A percentile compares a stretch with the other conserved stretches of the same genome.
Conservation (phyloP, 2,888 invertebrate species). For the Colostygia pectinataria region DNA sequence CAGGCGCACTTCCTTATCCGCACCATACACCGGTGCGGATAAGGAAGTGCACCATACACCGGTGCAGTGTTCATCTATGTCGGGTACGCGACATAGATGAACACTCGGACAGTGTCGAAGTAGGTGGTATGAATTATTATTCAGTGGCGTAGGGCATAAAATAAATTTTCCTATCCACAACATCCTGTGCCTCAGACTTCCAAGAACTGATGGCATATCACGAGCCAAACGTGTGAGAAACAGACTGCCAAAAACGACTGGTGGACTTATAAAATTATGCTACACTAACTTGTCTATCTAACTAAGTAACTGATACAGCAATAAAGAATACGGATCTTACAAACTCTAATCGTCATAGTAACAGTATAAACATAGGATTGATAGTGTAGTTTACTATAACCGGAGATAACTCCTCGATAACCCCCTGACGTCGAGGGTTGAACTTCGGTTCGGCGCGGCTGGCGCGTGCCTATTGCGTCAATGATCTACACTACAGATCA, state of each 20-base stretch:
- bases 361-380: slow-evolving; percentile 17
- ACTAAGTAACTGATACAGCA: no score
- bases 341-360: slow-evolving; percentile 25
- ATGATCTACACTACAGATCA: background rate
- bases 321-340: background rate
- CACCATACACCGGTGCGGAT: no score
- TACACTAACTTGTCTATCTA: no score
- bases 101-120: no score
- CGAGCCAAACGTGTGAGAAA: background rate
- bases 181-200: background rate
- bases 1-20: no score
- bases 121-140: background rate
- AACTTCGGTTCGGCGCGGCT: slow-evolving; percentile 13
- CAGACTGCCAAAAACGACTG: no score
- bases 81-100: no score
- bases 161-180: background rate
- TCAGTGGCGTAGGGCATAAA: background rate
- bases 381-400: slow-evolving; percentile 43
- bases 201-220: background rate
- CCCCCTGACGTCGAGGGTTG: slow-evolving; percentile 26
- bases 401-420: slow-evolving; percentile 37
- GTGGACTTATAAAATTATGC: no score
- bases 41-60: no score
- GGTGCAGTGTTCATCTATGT: no score
- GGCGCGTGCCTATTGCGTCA: slow-evolving; percentile 24